Percentiles rank a stretch among this genome's conserved stretches.
Conservation (phyloP, 2,888 invertebrate species). For the Mimumesa dahlbomi region DNA sequence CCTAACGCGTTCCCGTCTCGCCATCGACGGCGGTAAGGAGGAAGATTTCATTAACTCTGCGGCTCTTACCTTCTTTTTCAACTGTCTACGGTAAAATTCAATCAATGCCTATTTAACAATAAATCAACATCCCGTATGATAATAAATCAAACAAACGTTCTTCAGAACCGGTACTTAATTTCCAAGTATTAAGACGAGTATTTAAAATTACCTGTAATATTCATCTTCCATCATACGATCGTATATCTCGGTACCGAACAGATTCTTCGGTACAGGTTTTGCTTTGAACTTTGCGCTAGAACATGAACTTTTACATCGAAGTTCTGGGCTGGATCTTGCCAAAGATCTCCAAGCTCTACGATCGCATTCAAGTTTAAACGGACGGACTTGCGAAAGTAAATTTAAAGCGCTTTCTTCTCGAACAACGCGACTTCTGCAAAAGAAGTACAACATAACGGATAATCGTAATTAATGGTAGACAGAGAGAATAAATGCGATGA, state of each 20-base stretch:
- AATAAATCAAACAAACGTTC: no score
- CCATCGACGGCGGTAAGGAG: slow-evolving; percentile 86
- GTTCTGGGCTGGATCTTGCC: slow-evolving; percentile 77
- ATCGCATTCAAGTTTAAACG: slow-evolving; percentile 78
- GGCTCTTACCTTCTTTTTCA: slow-evolving; percentile 86
- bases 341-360: slow-evolving; percentile 73
- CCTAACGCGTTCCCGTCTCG: slow-evolving; percentile 82
- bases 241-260: slow-evolving; percentile 87
- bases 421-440: slow-evolving; percentile 74
- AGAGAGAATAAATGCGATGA: background rate
- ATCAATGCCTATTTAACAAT: no score
- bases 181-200: no score
- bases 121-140: no score
- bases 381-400: slow-evolving; percentile 76
- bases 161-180: no score
- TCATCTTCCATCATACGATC: slow-evolving; percentile 87
- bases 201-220: slow-evolving; percentile 83
- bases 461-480: background rate
- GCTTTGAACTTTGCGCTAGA: slow-evolving; percentile 82
- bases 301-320: slow-evolving; percentile 59
- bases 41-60: slow-evolving; percentile 86
- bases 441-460: background rate
- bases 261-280: slow-evolving; percentile 86
- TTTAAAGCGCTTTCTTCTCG: slow-evolving; percentile 77
- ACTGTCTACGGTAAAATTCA: no score